Evolutionary conservation across 2,888 invertebrate species (phyloP), one percentile per base, ranked within the genome.

Genomic region (Limnephilus lunatus): DNA sequence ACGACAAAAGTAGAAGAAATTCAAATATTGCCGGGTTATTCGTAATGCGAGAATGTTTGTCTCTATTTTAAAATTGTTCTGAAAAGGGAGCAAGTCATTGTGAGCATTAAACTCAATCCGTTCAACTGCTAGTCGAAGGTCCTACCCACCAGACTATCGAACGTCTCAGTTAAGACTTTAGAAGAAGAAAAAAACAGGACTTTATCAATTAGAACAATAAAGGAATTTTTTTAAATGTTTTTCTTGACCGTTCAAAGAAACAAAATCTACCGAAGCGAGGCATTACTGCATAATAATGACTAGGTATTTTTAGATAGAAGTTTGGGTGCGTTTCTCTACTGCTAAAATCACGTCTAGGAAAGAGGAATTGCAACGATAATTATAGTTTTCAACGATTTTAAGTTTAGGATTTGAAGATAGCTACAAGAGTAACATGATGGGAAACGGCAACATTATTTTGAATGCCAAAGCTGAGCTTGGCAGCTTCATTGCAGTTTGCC

Each of bases 331-430:
- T 87, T 48, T 53, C 31, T 81, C 91, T 88, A 91, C 91, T 44
- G 39, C 91, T 91, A 48, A 48, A 87, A 35, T 89, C 91, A 91
- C 91, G n/a, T 89, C 91, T 91, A 91, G 89, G 68, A 53, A 89
- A 88, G 83, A 91, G 89, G 89, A 89, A 80, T 83, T 89, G 89
- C 89, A 83, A 89, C 5, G 53, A 68, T 68, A 25, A 68, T 68
- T 25, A 68, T 68, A 68, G 25, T 68, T 68, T n/a, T 25, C n/a
- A 9, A 68, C 68, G 68, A 68, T n/a, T 68, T 68, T 68, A 68
- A 25, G 25, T 15, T 19, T 53, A 53, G 53, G 53, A 53, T 53
- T 53, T 53, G 53, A 53, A 53, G 68, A 25, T 25, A 68, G 68
- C n/a, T 68, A 68, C 25, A n/a, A 68, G 15, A 53, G 5, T 19